These are phyloP conservation scores for Xyrauchen texanus DNA, from an alignment of 2,113 vertebrate genomes.

Conservation along the genomic window DNA sequence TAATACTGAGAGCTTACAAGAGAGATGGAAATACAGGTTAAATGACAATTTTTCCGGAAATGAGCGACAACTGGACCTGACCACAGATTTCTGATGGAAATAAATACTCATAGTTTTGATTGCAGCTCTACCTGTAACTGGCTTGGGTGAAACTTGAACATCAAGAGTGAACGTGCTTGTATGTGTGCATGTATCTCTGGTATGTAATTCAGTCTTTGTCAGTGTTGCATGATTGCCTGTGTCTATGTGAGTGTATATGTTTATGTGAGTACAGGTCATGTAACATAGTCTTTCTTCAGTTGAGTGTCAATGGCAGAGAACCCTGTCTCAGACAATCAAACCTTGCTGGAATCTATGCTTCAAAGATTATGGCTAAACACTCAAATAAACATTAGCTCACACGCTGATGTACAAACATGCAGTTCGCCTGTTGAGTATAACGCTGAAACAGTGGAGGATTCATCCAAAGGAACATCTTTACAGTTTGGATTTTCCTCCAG, in stretches of 20 bases:
- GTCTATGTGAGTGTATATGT: neutral
- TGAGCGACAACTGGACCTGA: too few relatives aligned
- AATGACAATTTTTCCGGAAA: too few relatives aligned
- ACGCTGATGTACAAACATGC: slow-evolving; percentile 3
- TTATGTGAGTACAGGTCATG: neutral
- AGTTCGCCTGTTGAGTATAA: neutral
- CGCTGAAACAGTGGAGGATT: neutral
- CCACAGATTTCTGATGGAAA: neutral
- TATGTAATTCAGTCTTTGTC: neutral
- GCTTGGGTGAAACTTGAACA: neutral
- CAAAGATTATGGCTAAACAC: slow-evolving; percentile 71
- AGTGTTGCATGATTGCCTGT: neutral
- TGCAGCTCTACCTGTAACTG: neutral
- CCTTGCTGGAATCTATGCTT: slow-evolving; percentile 76
- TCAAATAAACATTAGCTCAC: slow-evolving; percentile 43
- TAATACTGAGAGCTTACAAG: neutral
- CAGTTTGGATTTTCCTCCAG: slow-evolving; percentile 25
- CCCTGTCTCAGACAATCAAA: slow-evolving; percentile 61
- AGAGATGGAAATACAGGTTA: neutral
- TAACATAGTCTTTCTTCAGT: too few relatives aligned
- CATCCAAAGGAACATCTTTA: neutral
- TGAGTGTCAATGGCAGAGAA: slow-evolving; percentile 68
- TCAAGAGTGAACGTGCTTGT: neutral
- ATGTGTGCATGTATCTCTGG: slow-evolving; percentile 1
- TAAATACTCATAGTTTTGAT: neutral